A percentile compares a stretch with the other conserved stretches of the same genome.
phyloP scores from a whole-genome alignment of 2,113 vertebrate species.

The Oryzias woworae region DNA sequence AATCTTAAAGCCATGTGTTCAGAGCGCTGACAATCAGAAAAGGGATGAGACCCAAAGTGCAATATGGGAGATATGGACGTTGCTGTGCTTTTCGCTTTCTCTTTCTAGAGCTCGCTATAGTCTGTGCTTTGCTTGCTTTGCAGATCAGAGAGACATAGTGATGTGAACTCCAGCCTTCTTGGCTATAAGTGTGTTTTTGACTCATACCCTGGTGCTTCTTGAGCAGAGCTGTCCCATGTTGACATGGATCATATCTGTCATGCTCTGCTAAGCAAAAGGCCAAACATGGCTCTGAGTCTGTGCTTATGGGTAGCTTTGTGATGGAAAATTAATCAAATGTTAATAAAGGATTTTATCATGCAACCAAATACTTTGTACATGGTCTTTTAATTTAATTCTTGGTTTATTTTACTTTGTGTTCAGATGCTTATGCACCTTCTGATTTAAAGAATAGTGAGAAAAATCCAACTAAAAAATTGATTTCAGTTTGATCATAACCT shows the following conservation, averaged over 20 bases:
- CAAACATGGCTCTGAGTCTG: slow-evolving; percentile 23
- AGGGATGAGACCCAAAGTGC: slow-evolving; percentile 67
- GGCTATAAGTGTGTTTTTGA: slow-evolving; percentile 49
- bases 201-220: slow-evolving; percentile 65
- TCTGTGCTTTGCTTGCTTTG: slow-evolving; percentile 62
- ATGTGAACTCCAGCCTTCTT: slow-evolving; percentile 53
- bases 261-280: slow-evolving; percentile 43
- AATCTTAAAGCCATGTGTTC: slow-evolving; percentile 78
- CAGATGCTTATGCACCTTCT: slow-evolving; percentile 72
- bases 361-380: slow-evolving; percentile 49
- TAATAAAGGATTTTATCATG: slow-evolving; percentile 44
- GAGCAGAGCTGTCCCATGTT: slow-evolving; percentile 52
- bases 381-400: slow-evolving; percentile 53
- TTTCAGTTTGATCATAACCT: slow-evolving; percentile 68
- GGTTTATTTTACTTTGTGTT: slow-evolving; percentile 67
- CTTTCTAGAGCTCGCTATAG: slow-evolving; percentile 67
- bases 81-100: slow-evolving; percentile 66
- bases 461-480: slow-evolving; percentile 64
- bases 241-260: slow-evolving; percentile 54
- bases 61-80: slow-evolving; percentile 68
- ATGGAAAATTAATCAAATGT: slow-evolving; percentile 27
- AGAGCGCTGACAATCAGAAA: slow-evolving; percentile 82
- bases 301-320: slow-evolving; percentile 42
- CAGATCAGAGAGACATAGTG: slow-evolving; percentile 39
- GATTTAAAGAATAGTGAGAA: slow-evolving; percentile 70